phyloP scores from a whole-genome alignment of 2,797 vertebrate genomes.

The Anabacerthia variegaticeps region DNA sequence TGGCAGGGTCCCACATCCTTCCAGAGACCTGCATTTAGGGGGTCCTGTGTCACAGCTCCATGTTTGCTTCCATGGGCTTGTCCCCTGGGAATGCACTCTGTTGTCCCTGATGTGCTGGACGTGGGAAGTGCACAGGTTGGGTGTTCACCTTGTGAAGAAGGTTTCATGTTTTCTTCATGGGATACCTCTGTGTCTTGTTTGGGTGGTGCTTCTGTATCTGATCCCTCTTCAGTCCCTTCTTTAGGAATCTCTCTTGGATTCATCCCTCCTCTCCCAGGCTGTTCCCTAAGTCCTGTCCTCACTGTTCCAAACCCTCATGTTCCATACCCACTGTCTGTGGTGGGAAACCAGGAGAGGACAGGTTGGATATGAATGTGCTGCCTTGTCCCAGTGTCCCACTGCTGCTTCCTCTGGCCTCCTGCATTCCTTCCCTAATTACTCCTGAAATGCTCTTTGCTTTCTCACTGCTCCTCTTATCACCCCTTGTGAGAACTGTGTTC shows the following conservation, averaged over 20 bases:
- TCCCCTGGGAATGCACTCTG: neutral
- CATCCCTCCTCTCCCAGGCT: neutral
- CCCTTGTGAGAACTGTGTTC: neutral
- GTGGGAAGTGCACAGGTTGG: neutral
- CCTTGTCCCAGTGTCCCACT: neutral
- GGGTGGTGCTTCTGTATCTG: rapidly evolving
- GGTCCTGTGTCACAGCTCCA: rapidly evolving
- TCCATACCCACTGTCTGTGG: rapidly evolving
- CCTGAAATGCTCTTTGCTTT: neutral
- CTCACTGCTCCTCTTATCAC: neutral
- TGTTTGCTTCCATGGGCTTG: neutral
- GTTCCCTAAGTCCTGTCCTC: rapidly evolving
- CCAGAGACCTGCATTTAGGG: neutral
- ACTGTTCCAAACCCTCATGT: rapidly evolving
- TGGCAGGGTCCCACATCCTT: rapidly evolving
- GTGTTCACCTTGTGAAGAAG: neutral
- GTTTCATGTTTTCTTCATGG: no score
- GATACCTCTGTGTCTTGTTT: neutral
- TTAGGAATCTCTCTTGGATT: neutral
- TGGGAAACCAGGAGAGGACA: neutral
- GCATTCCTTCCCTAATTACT: neutral
- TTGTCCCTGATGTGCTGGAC: neutral
- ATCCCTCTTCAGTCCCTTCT: neutral
- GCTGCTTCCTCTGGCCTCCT: neutral
- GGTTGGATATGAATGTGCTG: rapidly evolving